Percentiles rank a stretch among this genome's conserved stretches.
These are phyloP conservation scores for Sturmia bella DNA, from an alignment of 2,888 invertebrate species.

Conservation along the genomic window DNA sequence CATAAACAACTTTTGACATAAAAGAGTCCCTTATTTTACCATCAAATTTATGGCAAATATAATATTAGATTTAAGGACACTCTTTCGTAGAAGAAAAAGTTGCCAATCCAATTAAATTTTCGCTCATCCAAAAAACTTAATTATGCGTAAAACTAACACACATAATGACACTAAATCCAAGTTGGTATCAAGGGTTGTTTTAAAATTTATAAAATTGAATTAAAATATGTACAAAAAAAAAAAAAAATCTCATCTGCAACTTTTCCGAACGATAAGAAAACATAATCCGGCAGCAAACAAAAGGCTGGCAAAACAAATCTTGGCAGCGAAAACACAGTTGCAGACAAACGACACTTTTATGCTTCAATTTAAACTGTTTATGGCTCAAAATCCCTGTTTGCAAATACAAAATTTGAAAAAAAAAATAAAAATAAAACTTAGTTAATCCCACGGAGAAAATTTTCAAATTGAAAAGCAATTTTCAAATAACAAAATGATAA, in stretches of 20 bases:
- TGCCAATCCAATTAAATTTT: conserved; percentile 1
- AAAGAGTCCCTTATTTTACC: no score
- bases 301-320: conserved; percentile 19
- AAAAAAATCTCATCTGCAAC: conserved; percentile 1
- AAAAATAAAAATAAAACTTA: conserved; percentile 11
- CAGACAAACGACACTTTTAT: conserved; percentile 24
- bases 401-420: conserved; percentile 19
- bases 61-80: no score
- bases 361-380: conserved; percentile 35
- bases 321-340: neutral
- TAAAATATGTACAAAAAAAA: neutral
- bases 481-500: conserved; percentile 61
- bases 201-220: conserved; percentile 1
- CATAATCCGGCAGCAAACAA: conserved; percentile 35
- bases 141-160: conserved; percentile 17
- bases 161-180: conserved; percentile 3
- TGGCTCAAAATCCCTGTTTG: conserved; percentile 33
- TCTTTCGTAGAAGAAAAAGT: no score
- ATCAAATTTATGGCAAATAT: no score
- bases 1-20: no score
- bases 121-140: conserved; percentile 3
- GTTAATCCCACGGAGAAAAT: conserved; percentile 56
- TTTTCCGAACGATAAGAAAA: conserved; percentile 17
- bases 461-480: conserved; percentile 53
- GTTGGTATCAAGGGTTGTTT: conserved; percentile 23